Evolutionary conservation across 2,113 vertebrate genomes (phyloP).

Genomic region (Beaufortia kweichowensis): DNA sequence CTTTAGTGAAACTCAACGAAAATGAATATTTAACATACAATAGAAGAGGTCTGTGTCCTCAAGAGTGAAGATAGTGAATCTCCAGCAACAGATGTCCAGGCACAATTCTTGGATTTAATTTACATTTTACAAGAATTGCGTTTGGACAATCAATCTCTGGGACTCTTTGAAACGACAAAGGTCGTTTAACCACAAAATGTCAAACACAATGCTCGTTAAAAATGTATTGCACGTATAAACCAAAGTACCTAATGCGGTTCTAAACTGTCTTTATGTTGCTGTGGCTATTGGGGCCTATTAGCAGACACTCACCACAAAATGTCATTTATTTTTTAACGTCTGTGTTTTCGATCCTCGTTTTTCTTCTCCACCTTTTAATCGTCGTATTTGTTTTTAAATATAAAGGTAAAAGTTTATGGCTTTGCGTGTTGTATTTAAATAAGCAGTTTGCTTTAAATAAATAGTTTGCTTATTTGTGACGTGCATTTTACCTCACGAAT

Average conservation of each 20-base stretch:
- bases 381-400: background rate
- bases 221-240: background rate
- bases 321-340: background rate
- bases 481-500: conserved; percentile 12
- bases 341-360: background rate
- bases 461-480: background rate
- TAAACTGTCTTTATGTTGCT: background rate
- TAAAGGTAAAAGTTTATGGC: background rate
- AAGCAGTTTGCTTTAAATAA: no score
- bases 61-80: conserved; percentile 72
- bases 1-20: conserved; percentile 10
- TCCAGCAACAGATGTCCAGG: conserved; percentile 99
- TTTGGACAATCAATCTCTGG: conserved; percentile 99
- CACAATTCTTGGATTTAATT: conserved; percentile 98
- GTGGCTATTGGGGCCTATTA: conserved; percentile 13
- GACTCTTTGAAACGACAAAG: conserved; percentile 66
- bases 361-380: background rate
- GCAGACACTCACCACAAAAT: background rate
- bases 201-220: background rate
- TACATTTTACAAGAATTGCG: conserved; percentile 99
- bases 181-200: background rate
- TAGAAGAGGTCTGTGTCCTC: conserved; percentile 51
- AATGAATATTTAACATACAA: background rate
- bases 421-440: background rate
- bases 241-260: background rate